Percentiles rank a stretch among this genome's conserved stretches.
phyloP scores from a whole-genome alignment of 1,140 invertebrate species.

The Trypoxylus dichotomus region DNA sequence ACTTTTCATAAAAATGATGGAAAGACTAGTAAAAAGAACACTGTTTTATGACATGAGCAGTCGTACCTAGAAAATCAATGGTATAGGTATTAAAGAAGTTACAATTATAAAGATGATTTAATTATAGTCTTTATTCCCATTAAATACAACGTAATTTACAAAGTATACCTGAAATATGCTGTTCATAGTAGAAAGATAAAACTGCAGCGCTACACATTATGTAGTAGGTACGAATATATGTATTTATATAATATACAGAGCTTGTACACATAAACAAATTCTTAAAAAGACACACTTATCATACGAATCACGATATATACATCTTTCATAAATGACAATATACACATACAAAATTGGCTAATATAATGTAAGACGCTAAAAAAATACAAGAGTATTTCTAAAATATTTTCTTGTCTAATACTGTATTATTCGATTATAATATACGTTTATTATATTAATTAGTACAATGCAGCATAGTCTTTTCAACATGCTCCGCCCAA shows the following conservation, averaged over 20 bases:
- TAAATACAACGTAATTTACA: constrained; percentile 28
- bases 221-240: constrained; percentile 21
- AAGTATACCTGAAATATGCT: constrained; percentile 27
- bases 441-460: neutral
- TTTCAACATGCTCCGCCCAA: neutral
- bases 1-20: no score
- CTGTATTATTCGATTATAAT: constrained; percentile 13
- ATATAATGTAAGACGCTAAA: constrained; percentile 22
- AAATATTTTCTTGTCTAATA: constrained; percentile 27
- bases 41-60: no score
- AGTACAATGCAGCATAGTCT: constrained; percentile 4
- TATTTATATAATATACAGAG: constrained; percentile 27
- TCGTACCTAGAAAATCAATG: no score
- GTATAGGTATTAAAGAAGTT: neutral
- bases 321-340: constrained; percentile 4
- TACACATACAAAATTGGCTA: constrained; percentile 27
- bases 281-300: constrained; percentile 13
- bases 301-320: constrained; percentile 24
- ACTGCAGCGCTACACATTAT: constrained; percentile 15
- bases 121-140: constrained; percentile 21
- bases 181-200: constrained; percentile 26
- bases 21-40: no score
- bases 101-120: neutral
- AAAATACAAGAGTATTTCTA: constrained; percentile 29
- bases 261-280: constrained; percentile 24